Percentiles rank a stretch among this genome's conserved stretches.
Conservation (phyloP, 1,140 invertebrate genomes). For the Pogonognathellus flavescens region DNA sequence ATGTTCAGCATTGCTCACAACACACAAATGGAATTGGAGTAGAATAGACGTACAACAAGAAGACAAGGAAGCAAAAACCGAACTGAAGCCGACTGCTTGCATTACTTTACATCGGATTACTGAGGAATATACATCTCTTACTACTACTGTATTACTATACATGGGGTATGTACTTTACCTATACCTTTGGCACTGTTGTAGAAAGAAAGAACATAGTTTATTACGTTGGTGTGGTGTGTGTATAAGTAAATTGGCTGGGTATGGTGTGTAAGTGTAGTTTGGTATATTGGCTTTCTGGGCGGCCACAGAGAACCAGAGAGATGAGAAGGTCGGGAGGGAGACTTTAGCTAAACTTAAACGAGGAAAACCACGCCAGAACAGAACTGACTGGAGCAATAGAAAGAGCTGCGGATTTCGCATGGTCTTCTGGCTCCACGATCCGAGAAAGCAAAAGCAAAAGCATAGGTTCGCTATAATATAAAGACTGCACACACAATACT, state of each 20-base stretch:
- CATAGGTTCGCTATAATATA: no score
- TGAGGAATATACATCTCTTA: no score
- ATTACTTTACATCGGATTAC: constrained; percentile 17
- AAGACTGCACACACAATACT: neutral
- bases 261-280: constrained; percentile 15
- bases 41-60: constrained; percentile 29
- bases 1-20: neutral
- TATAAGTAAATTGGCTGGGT: constrained; percentile 12
- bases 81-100: neutral
- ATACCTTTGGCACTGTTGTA: neutral
- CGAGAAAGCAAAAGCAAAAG: neutral
- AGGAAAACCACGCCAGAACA: constrained; percentile 25
- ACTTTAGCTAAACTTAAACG: constrained; percentile 27
- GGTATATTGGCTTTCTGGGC: constrained; percentile 8
- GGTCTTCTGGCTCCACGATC: constrained; percentile 16
- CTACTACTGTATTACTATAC: neutral
- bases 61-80: constrained; percentile 3
- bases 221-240: neutral
- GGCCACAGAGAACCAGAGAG: constrained; percentile 7
- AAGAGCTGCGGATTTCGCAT: constrained; percentile 6
- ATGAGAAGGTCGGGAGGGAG: neutral
- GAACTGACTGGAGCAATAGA: constrained; percentile 22
- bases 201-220: constrained; percentile 1
- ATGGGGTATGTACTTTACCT: neutral
- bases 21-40: constrained; percentile 6